phyloP scores from a whole-genome alignment of 1,140 invertebrate genomes.

The Zaprionus nigranus region DNA sequence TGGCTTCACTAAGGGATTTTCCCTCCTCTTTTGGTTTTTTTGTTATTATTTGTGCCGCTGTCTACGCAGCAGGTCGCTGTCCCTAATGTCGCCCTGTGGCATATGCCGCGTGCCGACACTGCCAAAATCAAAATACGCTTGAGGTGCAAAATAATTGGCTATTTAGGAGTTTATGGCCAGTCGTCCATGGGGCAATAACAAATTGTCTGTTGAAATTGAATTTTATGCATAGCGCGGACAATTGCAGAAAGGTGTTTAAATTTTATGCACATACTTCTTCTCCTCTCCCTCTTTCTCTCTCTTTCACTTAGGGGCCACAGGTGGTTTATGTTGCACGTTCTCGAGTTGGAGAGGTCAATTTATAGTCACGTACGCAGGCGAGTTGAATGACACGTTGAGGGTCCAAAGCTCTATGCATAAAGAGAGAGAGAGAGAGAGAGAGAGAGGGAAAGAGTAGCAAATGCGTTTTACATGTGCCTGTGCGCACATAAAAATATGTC shows the following conservation, averaged over 20 bases:
- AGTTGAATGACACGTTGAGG: conserved; percentile 48
- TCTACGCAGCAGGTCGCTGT: conserved; percentile 27
- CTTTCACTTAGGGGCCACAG: conserved; percentile 54
- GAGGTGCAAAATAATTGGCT: conserved; percentile 75
- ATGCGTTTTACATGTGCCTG: conserved; percentile 10
- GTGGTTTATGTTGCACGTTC: conserved; percentile 51
- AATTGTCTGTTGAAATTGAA: conserved; percentile 55
- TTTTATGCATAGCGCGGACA: conserved; percentile 23
- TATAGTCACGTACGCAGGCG: conserved; percentile 62
- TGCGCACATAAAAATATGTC: conserved; percentile 13
- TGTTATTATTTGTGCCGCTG: conserved; percentile 24
- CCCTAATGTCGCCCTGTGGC: conserved; percentile 28
- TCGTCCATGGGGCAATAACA: conserved; percentile 37
- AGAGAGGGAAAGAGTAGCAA: not conserved
- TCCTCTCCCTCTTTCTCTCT: not conserved
- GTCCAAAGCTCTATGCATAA: not conserved
- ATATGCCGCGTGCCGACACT: not conserved
- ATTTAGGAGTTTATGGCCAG: conserved; percentile 65
- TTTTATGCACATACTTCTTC: conserved; percentile 43
- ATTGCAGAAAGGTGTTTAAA: conserved; percentile 50
- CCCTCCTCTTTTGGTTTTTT: not conserved
- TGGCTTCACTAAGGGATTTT: conserved; percentile 1
- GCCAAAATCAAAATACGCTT: conserved; percentile 38
- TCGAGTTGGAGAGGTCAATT: conserved; percentile 57
- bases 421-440: not conserved